Percentiles rank a stretch among this genome's conserved stretches.
Conservation (phyloP, 2,113 vertebrate species). For the Scatophagus argus region DNA sequence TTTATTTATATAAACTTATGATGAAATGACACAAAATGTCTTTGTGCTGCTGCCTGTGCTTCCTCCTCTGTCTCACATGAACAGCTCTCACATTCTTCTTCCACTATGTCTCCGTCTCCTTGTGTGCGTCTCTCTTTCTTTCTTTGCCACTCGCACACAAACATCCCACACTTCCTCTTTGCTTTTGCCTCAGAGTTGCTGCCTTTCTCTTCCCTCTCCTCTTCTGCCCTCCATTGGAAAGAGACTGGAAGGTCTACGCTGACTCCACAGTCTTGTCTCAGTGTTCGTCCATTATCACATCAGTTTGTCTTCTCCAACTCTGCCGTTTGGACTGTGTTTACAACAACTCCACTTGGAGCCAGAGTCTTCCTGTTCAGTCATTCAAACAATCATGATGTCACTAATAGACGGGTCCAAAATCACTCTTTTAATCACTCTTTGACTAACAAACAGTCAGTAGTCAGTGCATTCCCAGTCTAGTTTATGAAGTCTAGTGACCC, state of each 20-base stretch:
- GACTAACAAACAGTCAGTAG: neutral
- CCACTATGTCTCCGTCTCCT: slow-evolving; percentile 30
- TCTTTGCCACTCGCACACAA: slow-evolving; percentile 16
- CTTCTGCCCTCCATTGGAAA: slow-evolving; percentile 87
- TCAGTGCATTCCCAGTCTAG: neutral
- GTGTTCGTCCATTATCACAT: neutral
- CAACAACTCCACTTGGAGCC: neutral
- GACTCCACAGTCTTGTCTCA: slow-evolving; percentile 16
- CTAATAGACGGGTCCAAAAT: neutral
- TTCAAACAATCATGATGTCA: neutral
- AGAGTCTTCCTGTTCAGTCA: neutral
- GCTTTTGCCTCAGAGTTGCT: slow-evolving; percentile 15
- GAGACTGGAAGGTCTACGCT: slow-evolving; percentile 63
- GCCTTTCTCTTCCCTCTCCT: slow-evolving; percentile 80
- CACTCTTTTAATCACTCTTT: neutral
- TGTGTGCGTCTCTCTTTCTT: neutral
- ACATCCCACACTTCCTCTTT: slow-evolving; percentile 43
- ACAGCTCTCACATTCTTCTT: slow-evolving; percentile 34
- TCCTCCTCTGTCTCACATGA: slow-evolving; percentile 26
- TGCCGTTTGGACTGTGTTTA: slow-evolving; percentile 30
- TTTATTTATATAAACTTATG: slow-evolving; percentile 37
- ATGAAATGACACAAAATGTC: slow-evolving; percentile 18
- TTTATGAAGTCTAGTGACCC: neutral
- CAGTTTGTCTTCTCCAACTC: neutral
- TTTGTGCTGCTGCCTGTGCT: slow-evolving; percentile 2